Evolutionary conservation across 2,888 invertebrate genomes (phyloP).

Genomic region (Andrena haemorrhoa): DNA sequence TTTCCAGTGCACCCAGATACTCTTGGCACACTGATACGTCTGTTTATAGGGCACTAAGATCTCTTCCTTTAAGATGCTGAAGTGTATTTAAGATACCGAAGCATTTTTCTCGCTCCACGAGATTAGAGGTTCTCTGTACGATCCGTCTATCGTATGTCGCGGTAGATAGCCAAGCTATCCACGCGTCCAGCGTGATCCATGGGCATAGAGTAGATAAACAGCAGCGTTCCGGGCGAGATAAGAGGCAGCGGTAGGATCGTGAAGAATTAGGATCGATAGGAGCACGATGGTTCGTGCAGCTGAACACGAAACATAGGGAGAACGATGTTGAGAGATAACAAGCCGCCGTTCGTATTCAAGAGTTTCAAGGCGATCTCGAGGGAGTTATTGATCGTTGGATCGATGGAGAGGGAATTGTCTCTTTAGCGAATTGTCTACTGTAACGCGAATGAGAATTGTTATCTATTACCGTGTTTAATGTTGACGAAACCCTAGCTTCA

Average conservation of each 20-base stretch:
- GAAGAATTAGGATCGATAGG: constrained; percentile 11
- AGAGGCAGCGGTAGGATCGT: background rate
- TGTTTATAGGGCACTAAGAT: too few species aligned
- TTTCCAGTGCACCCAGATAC: background rate
- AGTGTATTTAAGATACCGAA: too few species aligned
- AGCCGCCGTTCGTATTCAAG: background rate
- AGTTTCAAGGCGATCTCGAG: constrained; percentile 8
- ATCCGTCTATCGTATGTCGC: background rate
- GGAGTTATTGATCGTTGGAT: background rate
- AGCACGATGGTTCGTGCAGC: constrained; percentile 1
- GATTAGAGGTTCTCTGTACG: background rate
- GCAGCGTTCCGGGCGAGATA: constrained; percentile 6
- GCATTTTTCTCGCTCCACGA: background rate
- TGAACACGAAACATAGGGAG: background rate
- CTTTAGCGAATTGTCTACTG: background rate
- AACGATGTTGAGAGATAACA: background rate
- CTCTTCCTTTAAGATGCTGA: too few species aligned
- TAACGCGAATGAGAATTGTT: background rate
- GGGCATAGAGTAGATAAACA: constrained; percentile 3
- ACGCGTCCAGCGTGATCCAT: background rate
- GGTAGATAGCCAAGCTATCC: constrained; percentile 6
- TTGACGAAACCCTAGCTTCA: too few species aligned
- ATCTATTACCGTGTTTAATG: too few species aligned
- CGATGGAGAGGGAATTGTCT: background rate
- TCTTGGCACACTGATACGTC: too few species aligned